Percentiles rank a stretch among this genome's conserved stretches.
These are phyloP conservation scores for Orthonyx spaldingii DNA, from an alignment of 2,113 vertebrate genomes.

Conservation along the genomic window DNA sequence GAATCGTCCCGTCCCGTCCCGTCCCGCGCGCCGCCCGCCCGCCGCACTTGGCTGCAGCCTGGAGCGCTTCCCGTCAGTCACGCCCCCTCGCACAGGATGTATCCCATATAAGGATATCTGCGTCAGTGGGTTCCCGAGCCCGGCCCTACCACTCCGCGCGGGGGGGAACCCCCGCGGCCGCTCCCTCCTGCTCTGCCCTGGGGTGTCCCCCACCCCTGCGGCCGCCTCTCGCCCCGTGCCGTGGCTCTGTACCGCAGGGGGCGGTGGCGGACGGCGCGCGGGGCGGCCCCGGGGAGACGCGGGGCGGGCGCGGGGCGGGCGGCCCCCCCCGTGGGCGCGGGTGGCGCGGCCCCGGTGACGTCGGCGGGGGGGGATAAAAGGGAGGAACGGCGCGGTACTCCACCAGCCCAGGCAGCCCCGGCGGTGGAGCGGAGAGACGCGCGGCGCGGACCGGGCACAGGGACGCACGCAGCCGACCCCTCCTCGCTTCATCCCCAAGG, in stretches of 20 bases:
- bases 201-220: no score
- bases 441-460: slow-evolving; percentile 5
- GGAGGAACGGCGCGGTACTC: slow-evolving; percentile 32
- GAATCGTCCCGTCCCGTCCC: background rate
- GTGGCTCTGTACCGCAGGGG: accelerated
- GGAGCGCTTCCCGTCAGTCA: slow-evolving; percentile 75
- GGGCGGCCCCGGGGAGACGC: background rate
- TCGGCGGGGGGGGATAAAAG: slow-evolving; percentile 11
- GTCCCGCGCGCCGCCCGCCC: slow-evolving; percentile 22
- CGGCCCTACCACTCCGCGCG: background rate
- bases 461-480: slow-evolving; percentile 39
- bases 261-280: background rate
- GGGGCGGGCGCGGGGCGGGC: background rate
- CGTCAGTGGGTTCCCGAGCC: slow-evolving; percentile 80
- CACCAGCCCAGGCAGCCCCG: background rate
- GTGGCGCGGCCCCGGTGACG: background rate
- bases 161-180: background rate
- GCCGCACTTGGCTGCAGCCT: slow-evolving; percentile 72
- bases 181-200: background rate
- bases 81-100: slow-evolving; percentile 74
- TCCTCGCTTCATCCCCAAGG: background rate
- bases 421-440: slow-evolving; percentile 20
- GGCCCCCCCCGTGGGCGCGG: background rate
- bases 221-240: accelerated
- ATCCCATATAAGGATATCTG: slow-evolving; percentile 82